Percentiles rank a stretch among this genome's conserved stretches.
These are phyloP conservation scores for Chelonoidis abingdonii DNA, from an alignment of 2,113 vertebrate species.

Conservation along the genomic window DNA sequence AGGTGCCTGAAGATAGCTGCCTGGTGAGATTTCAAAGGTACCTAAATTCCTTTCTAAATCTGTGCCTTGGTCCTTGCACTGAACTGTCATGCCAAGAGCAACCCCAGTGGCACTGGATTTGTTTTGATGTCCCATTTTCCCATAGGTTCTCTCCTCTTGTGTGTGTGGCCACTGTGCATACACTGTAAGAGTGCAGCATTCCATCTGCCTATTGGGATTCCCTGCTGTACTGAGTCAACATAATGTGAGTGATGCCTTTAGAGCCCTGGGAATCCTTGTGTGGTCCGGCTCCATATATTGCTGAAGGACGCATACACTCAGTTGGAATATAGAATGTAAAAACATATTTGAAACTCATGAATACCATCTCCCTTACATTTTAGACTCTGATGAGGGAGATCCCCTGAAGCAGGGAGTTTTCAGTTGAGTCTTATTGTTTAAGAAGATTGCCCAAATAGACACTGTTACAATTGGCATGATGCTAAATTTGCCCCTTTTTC, in stretches of 20 bases:
- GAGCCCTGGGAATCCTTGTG: not conserved
- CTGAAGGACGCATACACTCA: not conserved
- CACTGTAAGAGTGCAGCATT: not conserved
- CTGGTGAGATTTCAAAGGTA: not conserved
- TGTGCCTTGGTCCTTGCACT: not conserved
- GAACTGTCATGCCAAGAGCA: not conserved
- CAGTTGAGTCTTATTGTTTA: not conserved
- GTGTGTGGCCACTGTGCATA: not conserved
- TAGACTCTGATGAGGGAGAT: not conserved
- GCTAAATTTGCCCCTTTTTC: not conserved
- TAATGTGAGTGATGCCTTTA: not conserved
- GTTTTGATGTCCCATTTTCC: not conserved
- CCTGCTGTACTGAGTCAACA: not conserved
- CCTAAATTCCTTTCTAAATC: not conserved
- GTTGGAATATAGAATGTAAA: not conserved
- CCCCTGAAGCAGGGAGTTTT: not conserved
- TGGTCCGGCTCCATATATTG: not conserved
- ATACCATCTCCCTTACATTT: not conserved
- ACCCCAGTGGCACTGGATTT: not conserved
- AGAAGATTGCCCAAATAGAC: not conserved
- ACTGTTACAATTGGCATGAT: not conserved
- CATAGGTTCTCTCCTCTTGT: not conserved
- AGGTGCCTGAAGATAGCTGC: not conserved
- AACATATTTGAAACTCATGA: not conserved
- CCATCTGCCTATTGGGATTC: not conserved